These are phyloP conservation scores for Cephus cinctus DNA, from an alignment of 1,140 invertebrate genomes.

Conservation along the genomic window DNA sequence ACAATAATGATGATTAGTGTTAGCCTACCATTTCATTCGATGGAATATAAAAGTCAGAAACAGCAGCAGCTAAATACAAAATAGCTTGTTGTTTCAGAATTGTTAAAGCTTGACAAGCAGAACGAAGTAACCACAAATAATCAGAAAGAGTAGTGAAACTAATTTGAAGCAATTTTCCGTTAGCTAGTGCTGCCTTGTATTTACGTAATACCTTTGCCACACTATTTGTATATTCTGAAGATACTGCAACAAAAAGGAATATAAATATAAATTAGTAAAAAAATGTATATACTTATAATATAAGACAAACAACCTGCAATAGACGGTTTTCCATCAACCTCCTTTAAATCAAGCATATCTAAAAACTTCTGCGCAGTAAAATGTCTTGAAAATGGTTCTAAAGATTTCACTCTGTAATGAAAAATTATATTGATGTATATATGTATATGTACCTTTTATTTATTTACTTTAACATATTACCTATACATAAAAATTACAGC, in stretches of 20 bases:
- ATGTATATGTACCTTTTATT: neutral
- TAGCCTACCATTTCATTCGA: slow-evolving; percentile 88
- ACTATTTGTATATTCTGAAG: slow-evolving; percentile 67
- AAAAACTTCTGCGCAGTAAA: slow-evolving; percentile 78
- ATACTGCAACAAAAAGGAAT: slow-evolving; percentile 56
- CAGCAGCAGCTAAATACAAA: slow-evolving; percentile 94
- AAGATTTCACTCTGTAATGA: slow-evolving; percentile 69
- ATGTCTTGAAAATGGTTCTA: slow-evolving; percentile 88
- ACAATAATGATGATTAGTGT: too few species aligned
- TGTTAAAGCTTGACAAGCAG: slow-evolving; percentile 74
- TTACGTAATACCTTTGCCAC: slow-evolving; percentile 68
- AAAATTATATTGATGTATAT: neutral
- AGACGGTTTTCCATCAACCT: slow-evolving; percentile 60
- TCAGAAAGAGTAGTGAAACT: slow-evolving; percentile 85
- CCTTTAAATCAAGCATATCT: slow-evolving; percentile 72
- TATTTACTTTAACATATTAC: too few species aligned
- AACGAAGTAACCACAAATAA: slow-evolving; percentile 89
- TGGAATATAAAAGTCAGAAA: slow-evolving; percentile 98
- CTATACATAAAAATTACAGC: slow-evolving; percentile 79
- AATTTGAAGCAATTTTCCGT: slow-evolving; percentile 70
- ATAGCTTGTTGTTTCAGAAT: slow-evolving; percentile 69
- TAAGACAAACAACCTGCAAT: slow-evolving; percentile 53
- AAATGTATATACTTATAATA: slow-evolving; percentile 4
- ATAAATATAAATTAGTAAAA: slow-evolving; percentile 6
- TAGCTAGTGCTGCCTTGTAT: slow-evolving; percentile 68